These are phyloP conservation scores for Cetonia aurata DNA, from an alignment of 2,888 invertebrate genomes.

Conservation along the genomic window DNA sequence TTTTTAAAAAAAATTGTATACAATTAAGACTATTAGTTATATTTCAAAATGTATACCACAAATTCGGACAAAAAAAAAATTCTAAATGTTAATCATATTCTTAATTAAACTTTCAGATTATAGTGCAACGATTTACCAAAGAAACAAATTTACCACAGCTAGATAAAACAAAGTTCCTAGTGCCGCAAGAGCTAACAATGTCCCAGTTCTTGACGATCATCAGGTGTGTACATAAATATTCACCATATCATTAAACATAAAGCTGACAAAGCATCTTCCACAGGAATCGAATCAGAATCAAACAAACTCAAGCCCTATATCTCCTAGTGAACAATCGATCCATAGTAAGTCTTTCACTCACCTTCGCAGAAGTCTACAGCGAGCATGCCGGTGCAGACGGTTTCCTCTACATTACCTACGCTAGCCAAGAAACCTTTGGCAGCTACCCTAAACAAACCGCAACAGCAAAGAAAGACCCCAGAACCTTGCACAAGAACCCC, in stretches of 20 bases:
- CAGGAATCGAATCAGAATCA: conserved; percentile 71
- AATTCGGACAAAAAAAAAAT: no score
- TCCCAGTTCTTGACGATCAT: conserved; percentile 89
- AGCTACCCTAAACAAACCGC: background rate
- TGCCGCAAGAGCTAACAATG: conserved; percentile 91
- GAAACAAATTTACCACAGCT: conserved; percentile 82
- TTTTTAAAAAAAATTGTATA: no score
- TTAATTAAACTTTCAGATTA: conserved; percentile 72
- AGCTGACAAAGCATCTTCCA: conserved; percentile 47
- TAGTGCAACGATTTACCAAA: conserved; percentile 85
- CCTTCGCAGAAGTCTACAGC: conserved; percentile 85
- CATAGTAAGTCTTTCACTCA: conserved; percentile 83
- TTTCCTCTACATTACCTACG: conserved; percentile 89
- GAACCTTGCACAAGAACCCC: conserved; percentile 14
- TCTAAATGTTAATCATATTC: background rate
- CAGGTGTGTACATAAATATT: conserved; percentile 72
- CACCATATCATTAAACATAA: background rate
- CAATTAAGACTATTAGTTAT: no score
- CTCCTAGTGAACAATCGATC: conserved; percentile 86
- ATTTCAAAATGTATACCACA: no score
- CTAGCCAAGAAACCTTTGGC: conserved; percentile 92
- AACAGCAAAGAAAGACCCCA: conserved; percentile 9
- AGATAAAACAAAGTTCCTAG: conserved; percentile 89
- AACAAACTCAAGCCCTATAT: conserved; percentile 81
- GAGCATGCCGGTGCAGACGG: conserved; percentile 85